Evolutionary conservation across 2,797 vertebrate species (phyloP).

Genomic region (Eospalax fontanierii): DNA sequence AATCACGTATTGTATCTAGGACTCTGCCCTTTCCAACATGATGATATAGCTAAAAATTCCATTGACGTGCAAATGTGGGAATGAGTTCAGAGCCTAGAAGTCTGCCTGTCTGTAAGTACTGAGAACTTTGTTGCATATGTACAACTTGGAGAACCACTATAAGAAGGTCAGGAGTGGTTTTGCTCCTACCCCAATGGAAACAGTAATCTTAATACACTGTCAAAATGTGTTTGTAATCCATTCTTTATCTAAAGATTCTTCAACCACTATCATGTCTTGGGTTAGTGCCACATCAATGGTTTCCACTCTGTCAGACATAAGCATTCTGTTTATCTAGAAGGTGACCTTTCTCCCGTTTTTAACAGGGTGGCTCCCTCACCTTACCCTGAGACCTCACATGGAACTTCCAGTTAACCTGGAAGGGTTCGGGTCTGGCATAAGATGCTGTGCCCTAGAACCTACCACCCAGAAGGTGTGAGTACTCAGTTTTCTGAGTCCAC

Average conservation of each 20-base stretch:
- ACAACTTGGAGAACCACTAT: not conserved
- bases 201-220: not conserved
- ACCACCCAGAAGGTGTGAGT: not conserved
- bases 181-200: not conserved
- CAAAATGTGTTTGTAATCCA: slow-evolving; percentile 45
- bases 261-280: not conserved
- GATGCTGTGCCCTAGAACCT: not conserved
- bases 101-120: not conserved
- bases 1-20: not conserved
- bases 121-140: not conserved
- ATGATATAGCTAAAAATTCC: not conserved
- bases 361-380: not conserved
- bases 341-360: not conserved
- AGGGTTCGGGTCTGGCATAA: not conserved
- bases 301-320: not conserved
- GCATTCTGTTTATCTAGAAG: not conserved
- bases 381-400: not conserved
- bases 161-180: not conserved
- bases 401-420: not conserved
- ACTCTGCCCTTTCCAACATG: slow-evolving; percentile 2
- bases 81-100: not conserved
- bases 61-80: not conserved
- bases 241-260: slow-evolving; percentile 4
- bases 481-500: not conserved
- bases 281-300: not conserved